These are phyloP conservation scores for Bucorvus abyssinicus DNA, from an alignment of 2,797 vertebrate genomes.

Conservation along the genomic window DNA sequence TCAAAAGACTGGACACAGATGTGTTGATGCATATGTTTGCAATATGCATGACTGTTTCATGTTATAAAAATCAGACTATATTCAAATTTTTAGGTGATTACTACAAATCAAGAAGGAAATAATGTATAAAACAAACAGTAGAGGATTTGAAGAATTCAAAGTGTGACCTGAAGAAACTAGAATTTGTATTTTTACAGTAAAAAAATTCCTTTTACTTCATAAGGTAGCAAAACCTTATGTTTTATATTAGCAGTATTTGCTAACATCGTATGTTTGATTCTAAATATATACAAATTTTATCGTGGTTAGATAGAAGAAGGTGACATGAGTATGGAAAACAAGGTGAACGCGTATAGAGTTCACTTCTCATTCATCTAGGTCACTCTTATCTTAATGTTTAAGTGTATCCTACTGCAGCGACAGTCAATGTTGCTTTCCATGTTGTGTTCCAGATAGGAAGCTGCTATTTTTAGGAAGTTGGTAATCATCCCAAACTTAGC, in stretches of 20 bases:
- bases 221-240: slow-evolving; percentile 17
- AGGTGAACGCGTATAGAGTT: slow-evolving; percentile 13
- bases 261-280: slow-evolving; percentile 24
- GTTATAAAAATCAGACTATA: background rate
- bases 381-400: slow-evolving; percentile 26
- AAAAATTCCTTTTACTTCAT: slow-evolving; percentile 8
- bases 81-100: background rate
- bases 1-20: background rate
- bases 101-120: background rate
- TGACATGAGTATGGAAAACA: slow-evolving; percentile 30
- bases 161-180: background rate
- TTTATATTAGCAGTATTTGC: slow-evolving; percentile 46
- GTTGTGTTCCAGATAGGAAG: slow-evolving; percentile 18
- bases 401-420: slow-evolving; percentile 19
- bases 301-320: slow-evolving; percentile 44
- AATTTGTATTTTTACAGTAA: background rate
- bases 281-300: slow-evolving; percentile 68
- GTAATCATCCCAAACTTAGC: background rate
- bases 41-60: background rate
- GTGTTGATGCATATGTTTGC: slow-evolving; percentile 3
- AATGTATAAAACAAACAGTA: background rate
- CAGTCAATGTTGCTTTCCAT: slow-evolving; percentile 39
- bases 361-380: slow-evolving; percentile 52
- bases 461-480: slow-evolving; percentile 41
- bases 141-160: background rate